Conservation (phyloP, 2,797 vertebrate genomes). For the Naso thynnoides region DNA sequence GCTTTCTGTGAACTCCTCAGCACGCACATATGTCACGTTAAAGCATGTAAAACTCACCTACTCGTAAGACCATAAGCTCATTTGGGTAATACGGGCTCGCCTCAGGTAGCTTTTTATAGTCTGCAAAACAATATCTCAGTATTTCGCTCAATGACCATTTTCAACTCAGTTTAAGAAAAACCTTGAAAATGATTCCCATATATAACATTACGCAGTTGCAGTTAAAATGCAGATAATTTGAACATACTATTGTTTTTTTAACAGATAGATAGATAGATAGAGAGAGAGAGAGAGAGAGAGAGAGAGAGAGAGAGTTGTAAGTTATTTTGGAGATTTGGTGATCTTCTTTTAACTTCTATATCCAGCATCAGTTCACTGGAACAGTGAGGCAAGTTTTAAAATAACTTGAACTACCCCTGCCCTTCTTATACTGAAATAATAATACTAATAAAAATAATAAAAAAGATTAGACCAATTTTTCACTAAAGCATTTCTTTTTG, state of each 20-base stretch:
- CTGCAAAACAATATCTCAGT: constrained; percentile 60
- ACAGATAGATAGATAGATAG: no score
- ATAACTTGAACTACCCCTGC: constrained; percentile 16
- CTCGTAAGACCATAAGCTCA: constrained; percentile 91
- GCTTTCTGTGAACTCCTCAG: constrained; percentile 83
- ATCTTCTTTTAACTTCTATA: constrained; percentile 17
- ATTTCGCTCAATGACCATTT: constrained; percentile 21
- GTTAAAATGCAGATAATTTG: neutral
- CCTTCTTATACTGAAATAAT: neutral
- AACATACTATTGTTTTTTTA: no score
- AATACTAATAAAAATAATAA: neutral
- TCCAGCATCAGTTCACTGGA: constrained; percentile 22
- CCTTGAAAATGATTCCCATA: no score
- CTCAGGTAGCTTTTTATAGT: constrained; percentile 82
- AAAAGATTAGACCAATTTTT: neutral
- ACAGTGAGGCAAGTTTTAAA: constrained; percentile 24
- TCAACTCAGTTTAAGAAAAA: no score
- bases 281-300: no score
- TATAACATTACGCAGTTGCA: neutral
- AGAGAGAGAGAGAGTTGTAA: neutral
- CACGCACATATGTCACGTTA: constrained; percentile 90
- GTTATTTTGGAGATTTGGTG: constrained; percentile 24
- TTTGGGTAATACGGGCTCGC: constrained; percentile 89
- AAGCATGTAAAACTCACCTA: constrained; percentile 83
- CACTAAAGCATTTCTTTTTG: neutral